Evolutionary conservation across 2,113 vertebrate genomes (phyloP).

Genomic region (Lampris incognitus): DNA sequence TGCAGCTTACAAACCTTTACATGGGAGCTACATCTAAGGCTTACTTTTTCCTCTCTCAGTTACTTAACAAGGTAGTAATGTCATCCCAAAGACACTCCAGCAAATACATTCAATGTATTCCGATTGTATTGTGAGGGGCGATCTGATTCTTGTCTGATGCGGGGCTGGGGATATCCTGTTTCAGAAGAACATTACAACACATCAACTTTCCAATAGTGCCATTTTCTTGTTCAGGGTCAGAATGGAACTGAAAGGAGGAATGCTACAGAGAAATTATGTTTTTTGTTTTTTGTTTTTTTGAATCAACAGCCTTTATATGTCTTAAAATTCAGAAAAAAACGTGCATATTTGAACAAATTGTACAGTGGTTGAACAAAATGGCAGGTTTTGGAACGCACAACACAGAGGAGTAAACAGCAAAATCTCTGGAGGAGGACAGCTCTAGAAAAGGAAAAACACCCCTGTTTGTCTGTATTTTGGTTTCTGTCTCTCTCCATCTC

Average conservation of each 20-base stretch:
- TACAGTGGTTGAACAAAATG: neutral
- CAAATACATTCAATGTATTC: neutral
- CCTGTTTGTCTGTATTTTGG: neutral
- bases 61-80: neutral
- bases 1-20: neutral
- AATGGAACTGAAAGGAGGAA: neutral
- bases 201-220: no score
- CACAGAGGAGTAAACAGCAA: neutral
- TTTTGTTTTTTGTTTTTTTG: no score
- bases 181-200: no score
- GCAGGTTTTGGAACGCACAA: neutral
- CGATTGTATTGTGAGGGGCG: neutral
- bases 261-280: neutral
- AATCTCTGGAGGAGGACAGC: neutral
- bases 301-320: no score
- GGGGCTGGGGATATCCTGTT: no score
- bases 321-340: neutral
- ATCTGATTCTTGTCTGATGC: neutral
- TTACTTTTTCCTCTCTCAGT: neutral
- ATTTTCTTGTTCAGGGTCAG: no score
- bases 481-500: no score
- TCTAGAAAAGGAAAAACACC: neutral
- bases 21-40: neutral
- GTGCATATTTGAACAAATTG: neutral
- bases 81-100: neutral